These are phyloP conservation scores for Eristalinus aeneus DNA, from an alignment of 2,888 invertebrate species.

Conservation along the genomic window DNA sequence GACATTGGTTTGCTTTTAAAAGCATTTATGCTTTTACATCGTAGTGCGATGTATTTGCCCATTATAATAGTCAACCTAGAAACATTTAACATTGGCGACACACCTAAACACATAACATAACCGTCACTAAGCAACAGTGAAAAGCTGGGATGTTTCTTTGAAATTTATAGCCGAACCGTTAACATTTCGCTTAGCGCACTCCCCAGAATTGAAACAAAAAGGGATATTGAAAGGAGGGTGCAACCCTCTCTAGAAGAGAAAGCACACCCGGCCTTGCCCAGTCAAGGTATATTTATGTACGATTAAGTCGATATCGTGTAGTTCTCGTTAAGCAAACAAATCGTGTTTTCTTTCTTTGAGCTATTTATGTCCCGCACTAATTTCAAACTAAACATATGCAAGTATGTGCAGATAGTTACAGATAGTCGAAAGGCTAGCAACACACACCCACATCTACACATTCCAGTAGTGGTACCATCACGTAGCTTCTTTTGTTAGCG, in stretches of 20 bases:
- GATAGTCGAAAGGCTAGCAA: background rate
- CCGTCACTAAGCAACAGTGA: too few species aligned
- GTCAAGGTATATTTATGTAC: background rate
- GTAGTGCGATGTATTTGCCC: too few species aligned
- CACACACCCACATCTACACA: background rate
- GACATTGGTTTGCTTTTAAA: too few species aligned
- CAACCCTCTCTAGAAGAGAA: background rate
- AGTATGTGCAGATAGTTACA: background rate
- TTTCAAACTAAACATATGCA: background rate
- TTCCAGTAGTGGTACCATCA: background rate
- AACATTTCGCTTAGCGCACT: background rate
- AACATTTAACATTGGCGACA: too few species aligned
- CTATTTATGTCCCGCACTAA: background rate
- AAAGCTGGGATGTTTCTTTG: too few species aligned
- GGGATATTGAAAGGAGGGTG: background rate
- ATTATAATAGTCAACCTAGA: too few species aligned
- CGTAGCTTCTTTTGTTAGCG: background rate
- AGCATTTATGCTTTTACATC: too few species aligned
- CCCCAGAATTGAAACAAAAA: background rate
- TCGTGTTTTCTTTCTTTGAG: background rate
- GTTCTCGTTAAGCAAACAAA: background rate
- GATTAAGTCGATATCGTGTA: background rate
- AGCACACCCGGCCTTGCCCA: too few species aligned
- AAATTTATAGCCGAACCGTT: too few species aligned
- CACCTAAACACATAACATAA: too few species aligned